Evolutionary conservation across 2,888 invertebrate genomes (phyloP).

Genomic region (Spatulosminthurus flaviceps): DNA sequence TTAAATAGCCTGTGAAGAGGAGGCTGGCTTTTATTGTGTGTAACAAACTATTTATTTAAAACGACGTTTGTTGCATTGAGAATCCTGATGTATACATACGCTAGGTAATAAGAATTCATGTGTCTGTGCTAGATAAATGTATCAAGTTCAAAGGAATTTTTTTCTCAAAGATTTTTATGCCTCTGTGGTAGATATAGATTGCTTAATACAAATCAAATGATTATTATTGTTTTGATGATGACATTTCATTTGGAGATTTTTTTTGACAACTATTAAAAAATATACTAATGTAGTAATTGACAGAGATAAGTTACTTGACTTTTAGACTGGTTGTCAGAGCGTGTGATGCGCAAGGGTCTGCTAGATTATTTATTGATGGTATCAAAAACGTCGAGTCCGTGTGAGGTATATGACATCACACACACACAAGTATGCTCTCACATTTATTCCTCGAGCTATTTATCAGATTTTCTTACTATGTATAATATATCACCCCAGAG

Average conservation of each 20-base stretch:
- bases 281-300: conserved; percentile 22
- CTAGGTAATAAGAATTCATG: no score
- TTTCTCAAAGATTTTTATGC: background rate
- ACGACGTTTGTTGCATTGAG: no score
- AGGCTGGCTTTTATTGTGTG: no score
- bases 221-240: conserved; percentile 10
- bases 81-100: no score
- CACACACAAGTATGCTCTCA: conserved; percentile 21
- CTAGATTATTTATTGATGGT: conserved; percentile 13
- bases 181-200: background rate
- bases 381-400: conserved; percentile 20
- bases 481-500: no score
- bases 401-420: conserved; percentile 27
- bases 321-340: conserved; percentile 15
- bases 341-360: background rate
- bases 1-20: no score
- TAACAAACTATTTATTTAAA: no score
- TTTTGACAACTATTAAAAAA: conserved; percentile 24
- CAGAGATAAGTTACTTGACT: conserved; percentile 16
- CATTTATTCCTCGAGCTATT: conserved; percentile 19
- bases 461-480: background rate
- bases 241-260: conserved; percentile 2
- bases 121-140: no score
- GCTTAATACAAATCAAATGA: background rate
- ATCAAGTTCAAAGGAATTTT: no score